Base-by-base conservation (phyloP, 2,888 invertebrate genomes). In the Schizaphis graminum region DNA sequence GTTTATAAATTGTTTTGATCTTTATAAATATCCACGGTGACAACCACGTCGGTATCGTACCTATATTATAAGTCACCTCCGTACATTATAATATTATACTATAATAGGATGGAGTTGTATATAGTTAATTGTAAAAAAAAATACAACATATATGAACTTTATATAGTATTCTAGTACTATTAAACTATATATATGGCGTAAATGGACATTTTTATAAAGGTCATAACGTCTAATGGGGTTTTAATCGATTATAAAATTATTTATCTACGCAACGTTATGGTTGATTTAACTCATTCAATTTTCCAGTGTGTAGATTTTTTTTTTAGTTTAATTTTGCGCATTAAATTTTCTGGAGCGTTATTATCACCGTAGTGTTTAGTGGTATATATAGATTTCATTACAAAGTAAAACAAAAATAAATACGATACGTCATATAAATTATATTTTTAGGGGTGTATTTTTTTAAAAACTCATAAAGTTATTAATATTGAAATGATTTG, bases 241-340 rank as follows among this genome's bases (percentile, higher is more conserved):
- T 86, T 86, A 86, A 91, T 86, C 57, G 57, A 86, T 91, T 47
- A 35, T 44, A n/a, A 57, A 57, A 77, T 77, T 21, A 77, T 91
- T 91, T 86, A 91, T 86, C 86, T 86, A 57, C 26, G 57, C 57
- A 47, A n/a, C 11, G 56, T 86, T 86, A 86, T 47, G 86, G 91
- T 91, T 57, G 91, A 86, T 86, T 91, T 57, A 86, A 91, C 91
- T 47, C 24, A 44, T 86, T 91, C 57, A n/a, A 86, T 47, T 47
- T 57, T 26, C 16, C 44, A 5, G 53, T 16, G 49, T 56, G n/a
- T 28, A 28, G 13, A 16, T 21, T 21, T 86, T 86, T 86, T 86
- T 91, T 61, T 91, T 85, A 44, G 49, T 84, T 13, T 35, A 41
- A 41, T 91, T 41, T 84, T 53, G 53, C 10, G 85, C 85, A 41